These are phyloP conservation scores for Astur gentilis DNA, from an alignment of 2,113 vertebrate species.

Conservation along the genomic window DNA sequence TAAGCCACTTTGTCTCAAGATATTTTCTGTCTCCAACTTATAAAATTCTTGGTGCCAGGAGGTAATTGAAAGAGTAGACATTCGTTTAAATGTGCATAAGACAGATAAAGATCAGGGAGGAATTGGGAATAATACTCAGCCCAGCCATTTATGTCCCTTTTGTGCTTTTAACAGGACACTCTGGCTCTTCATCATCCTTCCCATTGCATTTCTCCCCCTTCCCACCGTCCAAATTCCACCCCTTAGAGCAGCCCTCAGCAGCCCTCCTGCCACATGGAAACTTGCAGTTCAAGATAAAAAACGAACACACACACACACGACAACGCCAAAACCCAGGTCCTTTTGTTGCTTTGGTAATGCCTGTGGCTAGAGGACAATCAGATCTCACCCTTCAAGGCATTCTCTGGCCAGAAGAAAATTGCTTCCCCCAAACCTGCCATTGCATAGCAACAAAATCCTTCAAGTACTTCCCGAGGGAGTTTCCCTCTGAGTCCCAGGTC, in stretches of 20 bases:
- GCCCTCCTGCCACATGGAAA: not conserved
- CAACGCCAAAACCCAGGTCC: not conserved
- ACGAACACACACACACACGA: accelerated
- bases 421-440: not conserved
- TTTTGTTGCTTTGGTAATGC: not conserved
- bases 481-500: not conserved
- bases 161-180: not conserved
- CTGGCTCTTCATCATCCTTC: not conserved
- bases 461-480: not conserved
- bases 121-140: not conserved
- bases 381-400: not conserved
- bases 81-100: not conserved
- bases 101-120: not conserved
- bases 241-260: not conserved
- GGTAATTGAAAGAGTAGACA: not conserved
- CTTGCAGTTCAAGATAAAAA: not conserved
- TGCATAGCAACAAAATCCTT: not conserved
- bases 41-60: not conserved
- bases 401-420: not conserved
- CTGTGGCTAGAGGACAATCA: not conserved
- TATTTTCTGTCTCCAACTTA: not conserved
- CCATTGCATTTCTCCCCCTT: not conserved
- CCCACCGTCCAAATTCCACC: not conserved
- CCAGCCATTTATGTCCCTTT: not conserved
- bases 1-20: not conserved